Base-by-base conservation (phyloP, 1,140 invertebrate species). In the Saccostrea glomerata region DNA sequence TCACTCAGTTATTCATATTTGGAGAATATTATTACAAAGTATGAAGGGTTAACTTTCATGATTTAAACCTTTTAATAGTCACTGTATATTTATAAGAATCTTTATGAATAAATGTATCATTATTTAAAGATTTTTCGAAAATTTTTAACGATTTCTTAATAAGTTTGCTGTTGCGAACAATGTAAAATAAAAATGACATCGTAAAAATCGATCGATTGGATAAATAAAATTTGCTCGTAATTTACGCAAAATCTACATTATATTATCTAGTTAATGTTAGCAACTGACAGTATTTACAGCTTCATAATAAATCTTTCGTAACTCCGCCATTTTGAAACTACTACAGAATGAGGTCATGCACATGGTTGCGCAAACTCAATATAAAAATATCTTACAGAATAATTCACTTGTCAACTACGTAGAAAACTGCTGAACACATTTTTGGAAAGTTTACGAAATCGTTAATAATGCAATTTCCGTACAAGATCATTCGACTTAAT, bases 271-370 rank as follows among this genome's bases (percentile, higher is more conserved):
- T 47, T 7, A 47, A 47, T 7, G 6, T 7, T 7, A 47, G 47
- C 47, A 47, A 47, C 47, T 47, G 47, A 47, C 47, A 47, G 47
- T 7, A 47, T 47, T 47, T 7, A 47, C 47, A 47, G 47, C 47
- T 47, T 47, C 47, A 47, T 9, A 47, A 47, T 47, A 47, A 47
- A 47, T 47, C 47, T 47, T 47, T 47, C 47, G 5, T 47, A 47
- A 15, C 15, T 25, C 23, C 11, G 70, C 70, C 70, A 77, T 77
- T 77, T 77, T 77, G 70, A 77, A 77, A 11, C 23, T 36, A 77
- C 30, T 77, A 30, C 70, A 77, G 70, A 77, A 30, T 30, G 70
- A 77, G 70, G 70, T 77, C 70, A 77, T 77, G 70, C 70, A 77
- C 25, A 77, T 77, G 70, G 30, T 36, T 77, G 70, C 70, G 70